Conservation (phyloP, 2,888 invertebrate genomes). For the Tuta absoluta region DNA sequence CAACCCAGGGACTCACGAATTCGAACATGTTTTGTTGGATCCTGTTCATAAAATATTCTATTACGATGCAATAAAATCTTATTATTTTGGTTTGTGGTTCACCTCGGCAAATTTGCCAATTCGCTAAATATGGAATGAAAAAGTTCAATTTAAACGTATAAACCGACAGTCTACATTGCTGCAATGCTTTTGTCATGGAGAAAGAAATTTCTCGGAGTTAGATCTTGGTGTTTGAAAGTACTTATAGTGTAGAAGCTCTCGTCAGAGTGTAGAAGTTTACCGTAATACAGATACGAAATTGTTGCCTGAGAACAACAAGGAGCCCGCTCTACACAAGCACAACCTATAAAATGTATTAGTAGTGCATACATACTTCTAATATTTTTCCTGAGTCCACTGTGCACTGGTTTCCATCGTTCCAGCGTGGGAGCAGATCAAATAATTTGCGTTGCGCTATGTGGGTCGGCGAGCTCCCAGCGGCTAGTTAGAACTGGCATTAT, state of each 20-base stretch:
- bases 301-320: too few species aligned
- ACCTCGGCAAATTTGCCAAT: not conserved
- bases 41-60: conserved; percentile 2
- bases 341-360: too few species aligned
- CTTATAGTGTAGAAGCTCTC: not conserved
- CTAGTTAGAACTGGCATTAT: conserved; percentile 55
- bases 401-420: not conserved
- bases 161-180: conserved; percentile 15
- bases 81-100: not conserved
- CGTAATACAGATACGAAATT: too few species aligned
- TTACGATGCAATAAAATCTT: not conserved
- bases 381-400: too few species aligned
- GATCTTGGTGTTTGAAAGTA: conserved; percentile 12
- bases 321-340: too few species aligned
- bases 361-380: too few species aligned
- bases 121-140: conserved; percentile 13
- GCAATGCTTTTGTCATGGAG: conserved; percentile 19
- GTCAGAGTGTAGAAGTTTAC: too few species aligned
- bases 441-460: conserved; percentile 58
- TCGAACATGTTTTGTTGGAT: not conserved
- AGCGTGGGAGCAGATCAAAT: conserved; percentile 38
- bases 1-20: conserved; percentile 5
- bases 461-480: conserved; percentile 43
- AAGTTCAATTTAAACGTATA: conserved; percentile 18
- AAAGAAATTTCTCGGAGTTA: conserved; percentile 8